Percentiles rank a stretch among this genome's conserved stretches.
Conservation (phyloP, 2,113 vertebrate species). For the Lasiurus borealis region DNA sequence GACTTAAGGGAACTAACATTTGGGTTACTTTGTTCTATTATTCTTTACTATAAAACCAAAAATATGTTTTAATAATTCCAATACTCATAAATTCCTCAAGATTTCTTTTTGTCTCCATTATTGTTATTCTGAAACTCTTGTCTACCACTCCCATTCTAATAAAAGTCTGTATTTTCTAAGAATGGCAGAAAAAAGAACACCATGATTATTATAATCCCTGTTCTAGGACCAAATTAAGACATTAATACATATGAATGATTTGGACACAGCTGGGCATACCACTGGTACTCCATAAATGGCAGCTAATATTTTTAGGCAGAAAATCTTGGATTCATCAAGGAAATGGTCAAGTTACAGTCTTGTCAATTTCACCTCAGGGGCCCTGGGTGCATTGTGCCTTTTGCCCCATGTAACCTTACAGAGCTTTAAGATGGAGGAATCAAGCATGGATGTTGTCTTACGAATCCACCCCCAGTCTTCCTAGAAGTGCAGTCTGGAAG, state of each 20-base stretch:
- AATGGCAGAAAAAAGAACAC: neutral
- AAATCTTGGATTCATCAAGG: neutral
- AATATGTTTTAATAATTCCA: constrained; percentile 28
- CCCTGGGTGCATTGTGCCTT: neutral
- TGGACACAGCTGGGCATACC: neutral
- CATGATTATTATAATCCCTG: neutral
- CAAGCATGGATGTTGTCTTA: neutral
- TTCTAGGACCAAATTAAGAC: neutral
- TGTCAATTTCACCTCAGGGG: neutral
- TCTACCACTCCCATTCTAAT: neutral
- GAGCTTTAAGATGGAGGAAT: neutral
- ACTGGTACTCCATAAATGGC: neutral
- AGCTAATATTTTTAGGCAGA: constrained; percentile 11
- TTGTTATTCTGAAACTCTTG: neutral
- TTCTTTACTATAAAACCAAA: constrained; percentile 37
- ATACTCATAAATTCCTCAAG: constrained; percentile 34
- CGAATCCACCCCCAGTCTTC: neutral
- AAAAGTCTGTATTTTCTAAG: neutral
- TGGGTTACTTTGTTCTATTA: neutral
- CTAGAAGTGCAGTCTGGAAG: neutral
- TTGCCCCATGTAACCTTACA: neutral
- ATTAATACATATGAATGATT: neutral
- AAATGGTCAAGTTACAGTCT: neutral
- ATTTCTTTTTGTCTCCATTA: constrained; percentile 15
- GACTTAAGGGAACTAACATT: neutral